These are phyloP conservation scores for Coranthus polyacanthus DNA, from an alignment of 2,797 vertebrate genomes.

Conservation along the genomic window DNA sequence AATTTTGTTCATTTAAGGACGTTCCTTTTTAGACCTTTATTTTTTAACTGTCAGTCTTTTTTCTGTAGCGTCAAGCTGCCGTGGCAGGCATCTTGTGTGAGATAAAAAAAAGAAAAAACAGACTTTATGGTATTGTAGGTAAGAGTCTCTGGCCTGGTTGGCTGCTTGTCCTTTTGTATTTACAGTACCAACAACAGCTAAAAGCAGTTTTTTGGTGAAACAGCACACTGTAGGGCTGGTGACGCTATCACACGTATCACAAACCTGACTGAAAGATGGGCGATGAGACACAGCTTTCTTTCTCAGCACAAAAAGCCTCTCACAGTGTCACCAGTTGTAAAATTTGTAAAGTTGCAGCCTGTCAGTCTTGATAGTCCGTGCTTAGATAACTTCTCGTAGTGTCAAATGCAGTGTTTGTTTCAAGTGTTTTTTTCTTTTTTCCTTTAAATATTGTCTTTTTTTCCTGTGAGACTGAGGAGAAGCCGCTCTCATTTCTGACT, in stretches of 20 bases:
- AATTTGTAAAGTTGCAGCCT: conserved; percentile 57
- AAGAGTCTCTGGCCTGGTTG: conserved; percentile 63
- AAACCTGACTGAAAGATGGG: conserved; percentile 53
- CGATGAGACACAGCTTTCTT: conserved; percentile 41
- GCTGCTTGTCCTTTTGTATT: conserved; percentile 63
- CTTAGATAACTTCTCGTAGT: conserved; percentile 39
- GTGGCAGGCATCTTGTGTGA: conserved; percentile 37
- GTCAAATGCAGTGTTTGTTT: conserved; percentile 59
- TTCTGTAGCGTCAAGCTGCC: conserved; percentile 52
- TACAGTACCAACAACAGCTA: conserved; percentile 75
- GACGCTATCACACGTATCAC: conserved; percentile 33
- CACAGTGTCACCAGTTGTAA: conserved; percentile 54
- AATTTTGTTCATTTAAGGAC: conserved; percentile 64
- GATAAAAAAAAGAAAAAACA: conserved; percentile 45
- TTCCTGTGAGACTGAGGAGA: conserved; percentile 45
- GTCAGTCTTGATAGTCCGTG: conserved; percentile 59
- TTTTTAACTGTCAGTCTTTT: conserved; percentile 36
- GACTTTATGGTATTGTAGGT: conserved; percentile 32
- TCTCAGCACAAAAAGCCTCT: conserved; percentile 55
- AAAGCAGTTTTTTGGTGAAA: conserved; percentile 53
- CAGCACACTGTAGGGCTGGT: conserved; percentile 25
- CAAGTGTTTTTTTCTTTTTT: conserved; percentile 57
- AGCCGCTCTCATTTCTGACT: conserved; percentile 25
- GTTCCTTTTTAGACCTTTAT: conserved; percentile 52
- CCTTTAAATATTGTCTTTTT: conserved; percentile 33